Conservation (phyloP, 2,888 invertebrate genomes). For the Hofmannophila pseudospretella region DNA sequence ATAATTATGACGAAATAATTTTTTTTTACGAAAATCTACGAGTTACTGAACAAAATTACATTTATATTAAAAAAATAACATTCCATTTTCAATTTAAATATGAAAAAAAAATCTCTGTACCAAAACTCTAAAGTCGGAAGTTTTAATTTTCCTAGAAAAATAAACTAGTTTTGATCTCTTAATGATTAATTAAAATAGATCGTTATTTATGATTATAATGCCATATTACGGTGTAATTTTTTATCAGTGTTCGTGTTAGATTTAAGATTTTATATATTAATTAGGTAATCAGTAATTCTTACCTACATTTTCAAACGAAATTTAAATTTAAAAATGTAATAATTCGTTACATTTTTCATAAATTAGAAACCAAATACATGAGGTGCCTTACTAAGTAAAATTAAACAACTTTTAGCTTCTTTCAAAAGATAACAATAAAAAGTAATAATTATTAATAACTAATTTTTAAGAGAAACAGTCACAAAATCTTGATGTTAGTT, state of each 20-base stretch:
- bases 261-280: constrained; percentile 16
- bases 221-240: constrained; percentile 72
- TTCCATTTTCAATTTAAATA: too few species aligned
- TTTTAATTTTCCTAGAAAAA: constrained; percentile 19
- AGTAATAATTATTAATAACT: constrained; percentile 1
- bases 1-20: too few species aligned
- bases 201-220: constrained; percentile 70
- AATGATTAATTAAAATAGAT: constrained; percentile 52
- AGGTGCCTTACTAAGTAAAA: constrained; percentile 58
- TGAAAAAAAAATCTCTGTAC: too few species aligned
- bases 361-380: constrained; percentile 56
- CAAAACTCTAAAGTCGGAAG: not conserved
- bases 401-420: constrained; percentile 19
- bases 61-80: too few species aligned
- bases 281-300: constrained; percentile 8
- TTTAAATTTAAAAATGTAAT: not conserved
- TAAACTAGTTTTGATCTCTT: constrained; percentile 66
- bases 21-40: not conserved
- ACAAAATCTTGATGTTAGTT: constrained; percentile 35
- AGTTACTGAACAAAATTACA: too few species aligned
- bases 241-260: constrained; percentile 46
- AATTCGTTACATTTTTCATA: constrained; percentile 5
- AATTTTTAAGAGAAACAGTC: constrained; percentile 48
- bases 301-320: not conserved
- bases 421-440: constrained; percentile 17